phyloP scores from a whole-genome alignment of 2,888 invertebrate genomes.

The Octonoba sinensis region DNA sequence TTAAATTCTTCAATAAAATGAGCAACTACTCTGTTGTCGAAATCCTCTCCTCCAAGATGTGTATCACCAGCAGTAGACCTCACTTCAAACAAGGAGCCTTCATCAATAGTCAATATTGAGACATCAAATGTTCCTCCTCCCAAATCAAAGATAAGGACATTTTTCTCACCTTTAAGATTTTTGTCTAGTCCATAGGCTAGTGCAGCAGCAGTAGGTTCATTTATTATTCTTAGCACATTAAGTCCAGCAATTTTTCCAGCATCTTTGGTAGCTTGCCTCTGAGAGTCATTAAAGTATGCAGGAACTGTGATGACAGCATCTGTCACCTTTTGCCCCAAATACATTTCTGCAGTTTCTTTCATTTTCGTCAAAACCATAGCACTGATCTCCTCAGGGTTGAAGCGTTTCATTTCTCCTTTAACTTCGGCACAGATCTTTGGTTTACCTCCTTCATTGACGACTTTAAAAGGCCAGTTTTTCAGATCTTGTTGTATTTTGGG shows the following conservation, averaged over 20 bases:
- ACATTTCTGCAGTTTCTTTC: constrained; percentile 81
- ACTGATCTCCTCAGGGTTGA: constrained; percentile 80
- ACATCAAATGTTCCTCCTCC: constrained; percentile 73
- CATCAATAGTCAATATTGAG: constrained; percentile 74
- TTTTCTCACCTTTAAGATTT: constrained; percentile 73
- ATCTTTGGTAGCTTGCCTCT: constrained; percentile 86
- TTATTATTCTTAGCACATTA: constrained; percentile 84
- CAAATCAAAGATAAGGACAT: constrained; percentile 76
- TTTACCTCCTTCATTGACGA: constrained; percentile 76
- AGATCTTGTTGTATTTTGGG: constrained; percentile 82
- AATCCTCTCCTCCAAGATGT: constrained; percentile 81
- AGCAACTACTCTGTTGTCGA: constrained; percentile 75
- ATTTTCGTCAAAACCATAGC: constrained; percentile 78
- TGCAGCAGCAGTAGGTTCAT: constrained; percentile 70
- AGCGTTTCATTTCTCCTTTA: constrained; percentile 73
- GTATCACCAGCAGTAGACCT: constrained; percentile 86
- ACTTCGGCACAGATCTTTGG: constrained; percentile 68
- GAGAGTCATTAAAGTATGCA: constrained; percentile 81
- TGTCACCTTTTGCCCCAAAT: constrained; percentile 77
- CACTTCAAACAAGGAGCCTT: constrained; percentile 80
- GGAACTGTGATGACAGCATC: constrained; percentile 86
- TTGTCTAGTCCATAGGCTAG: constrained; percentile 71
- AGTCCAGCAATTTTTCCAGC: constrained; percentile 86
- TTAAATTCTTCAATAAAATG: constrained; percentile 84
- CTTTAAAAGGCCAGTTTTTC: constrained; percentile 87